Base-by-base conservation (phyloP, 2,888 invertebrate species). In the Theretra japonica region DNA sequence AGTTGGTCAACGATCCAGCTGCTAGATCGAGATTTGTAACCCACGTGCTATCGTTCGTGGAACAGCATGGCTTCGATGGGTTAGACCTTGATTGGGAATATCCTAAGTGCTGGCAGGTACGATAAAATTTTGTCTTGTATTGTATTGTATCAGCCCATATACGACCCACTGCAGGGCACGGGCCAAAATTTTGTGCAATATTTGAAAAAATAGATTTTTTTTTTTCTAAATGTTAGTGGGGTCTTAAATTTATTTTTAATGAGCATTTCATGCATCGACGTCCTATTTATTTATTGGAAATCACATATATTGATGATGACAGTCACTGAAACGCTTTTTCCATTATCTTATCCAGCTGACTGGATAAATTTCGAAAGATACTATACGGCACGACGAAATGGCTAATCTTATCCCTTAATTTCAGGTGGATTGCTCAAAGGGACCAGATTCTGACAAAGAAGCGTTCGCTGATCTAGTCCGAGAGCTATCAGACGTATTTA, bases 81-180 rank as follows among this genome's bases (percentile, higher is more conserved):
- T 93, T 98, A n/a, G 98, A 98, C 88, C 93, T 99, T 69, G 98
- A 98, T 85, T 99, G 98, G 98, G 98, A 99, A 85, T 99, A 99
- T 89, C 99, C 99, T 0, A 97, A 97, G 85, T 97, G 97, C 82
- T 97, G 97, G 97, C 97, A 97, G 95, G 97, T 82, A 68, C 76
- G 75, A 73, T 41, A n/a, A n/a, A n/a, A n/a, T n/a, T n/a, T n/a
- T n/a, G n/a, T n/a, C n/a, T n/a, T n/a, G n/a, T n/a, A n/a, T n/a
- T n/a, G n/a, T n/a, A n/a, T n/a, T n/a, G n/a, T n/a, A n/a, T n/a
- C n/a, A n/a, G n/a, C n/a, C n/a, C n/a, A n/a, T n/a, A n/a, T n/a
- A n/a, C n/a, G n/a, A n/a, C n/a, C n/a, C n/a, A n/a, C n/a, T n/a
- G n/a, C n/a, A n/a, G n/a, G n/a, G n/a, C n/a, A n/a, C n/a, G n/a